These are phyloP conservation scores for Mythimna pallens DNA, from an alignment of 2,888 invertebrate genomes.

Conservation along the genomic window DNA sequence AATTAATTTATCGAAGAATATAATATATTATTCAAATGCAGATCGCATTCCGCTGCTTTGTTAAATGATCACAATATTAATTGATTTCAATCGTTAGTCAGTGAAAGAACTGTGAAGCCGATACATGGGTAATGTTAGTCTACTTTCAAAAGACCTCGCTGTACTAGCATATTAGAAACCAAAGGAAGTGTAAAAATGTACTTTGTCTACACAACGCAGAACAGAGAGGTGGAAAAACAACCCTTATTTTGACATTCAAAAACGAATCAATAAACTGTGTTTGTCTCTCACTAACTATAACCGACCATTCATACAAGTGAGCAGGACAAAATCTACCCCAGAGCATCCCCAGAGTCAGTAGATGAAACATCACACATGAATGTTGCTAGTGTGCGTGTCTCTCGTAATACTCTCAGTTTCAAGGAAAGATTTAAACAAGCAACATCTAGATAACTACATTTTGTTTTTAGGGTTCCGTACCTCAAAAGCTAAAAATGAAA, in stretches of 20 bases:
- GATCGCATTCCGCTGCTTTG: neutral
- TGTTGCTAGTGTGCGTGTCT: neutral
- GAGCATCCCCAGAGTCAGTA: neutral
- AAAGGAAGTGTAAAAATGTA: neutral
- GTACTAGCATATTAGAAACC: slow-evolving; percentile 24
- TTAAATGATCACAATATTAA: too few relatives aligned
- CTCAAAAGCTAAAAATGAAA: too few relatives aligned
- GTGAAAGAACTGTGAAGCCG: neutral
- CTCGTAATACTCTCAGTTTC: slow-evolving; percentile 5
- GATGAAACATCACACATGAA: slow-evolving; percentile 2
- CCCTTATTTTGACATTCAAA: neutral
- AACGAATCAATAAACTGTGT: neutral
- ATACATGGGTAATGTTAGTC: neutral
- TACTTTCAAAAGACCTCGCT: slow-evolving; percentile 5
- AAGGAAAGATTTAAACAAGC: neutral
- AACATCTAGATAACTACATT: neutral
- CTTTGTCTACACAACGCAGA: neutral
- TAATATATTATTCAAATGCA: too few relatives aligned
- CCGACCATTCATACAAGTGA: neutral
- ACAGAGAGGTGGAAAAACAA: neutral
- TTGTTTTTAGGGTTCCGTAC: too few relatives aligned
- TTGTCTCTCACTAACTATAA: slow-evolving; percentile 13
- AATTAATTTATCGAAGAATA: too few relatives aligned
- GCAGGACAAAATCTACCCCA: neutral
- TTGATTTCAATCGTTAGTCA: neutral